Evolutionary conservation across 2,113 vertebrate species (phyloP).

Genomic region (rat (Rattus norvegicus)): DNA sequence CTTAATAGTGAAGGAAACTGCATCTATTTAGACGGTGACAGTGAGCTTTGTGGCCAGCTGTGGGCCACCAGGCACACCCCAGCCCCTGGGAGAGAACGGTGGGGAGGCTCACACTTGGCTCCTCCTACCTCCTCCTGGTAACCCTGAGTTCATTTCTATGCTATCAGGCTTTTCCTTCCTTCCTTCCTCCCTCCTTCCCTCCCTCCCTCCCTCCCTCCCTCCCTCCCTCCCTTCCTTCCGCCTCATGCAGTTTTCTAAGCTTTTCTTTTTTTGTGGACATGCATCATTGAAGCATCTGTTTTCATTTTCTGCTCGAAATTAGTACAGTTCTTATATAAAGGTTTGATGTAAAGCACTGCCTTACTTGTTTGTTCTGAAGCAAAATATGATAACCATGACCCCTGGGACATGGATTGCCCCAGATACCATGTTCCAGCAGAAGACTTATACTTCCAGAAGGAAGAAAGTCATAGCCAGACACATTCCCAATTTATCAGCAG

Average conservation of each 20-base stretch:
- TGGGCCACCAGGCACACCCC: background rate
- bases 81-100: background rate
- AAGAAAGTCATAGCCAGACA: background rate
- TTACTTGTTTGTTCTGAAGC: background rate
- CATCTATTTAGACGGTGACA: no score
- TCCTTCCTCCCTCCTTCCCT: background rate
- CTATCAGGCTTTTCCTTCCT: background rate
- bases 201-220: background rate
- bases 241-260: background rate
- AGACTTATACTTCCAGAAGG: background rate
- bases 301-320: slow-evolving; percentile 15
- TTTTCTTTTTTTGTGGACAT: background rate
- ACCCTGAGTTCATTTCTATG: background rate
- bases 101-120: background rate
- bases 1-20: background rate
- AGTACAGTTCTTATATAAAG: background rate
- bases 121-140: background rate
- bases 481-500: background rate
- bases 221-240: background rate
- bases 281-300: background rate
- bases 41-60: no score
- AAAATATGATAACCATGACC: background rate
- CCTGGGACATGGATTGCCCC: background rate
- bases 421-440: background rate
- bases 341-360: background rate